Evolutionary conservation across 2,113 vertebrate genomes (phyloP).

Genomic region (Paraplagusia blochii): DNA sequence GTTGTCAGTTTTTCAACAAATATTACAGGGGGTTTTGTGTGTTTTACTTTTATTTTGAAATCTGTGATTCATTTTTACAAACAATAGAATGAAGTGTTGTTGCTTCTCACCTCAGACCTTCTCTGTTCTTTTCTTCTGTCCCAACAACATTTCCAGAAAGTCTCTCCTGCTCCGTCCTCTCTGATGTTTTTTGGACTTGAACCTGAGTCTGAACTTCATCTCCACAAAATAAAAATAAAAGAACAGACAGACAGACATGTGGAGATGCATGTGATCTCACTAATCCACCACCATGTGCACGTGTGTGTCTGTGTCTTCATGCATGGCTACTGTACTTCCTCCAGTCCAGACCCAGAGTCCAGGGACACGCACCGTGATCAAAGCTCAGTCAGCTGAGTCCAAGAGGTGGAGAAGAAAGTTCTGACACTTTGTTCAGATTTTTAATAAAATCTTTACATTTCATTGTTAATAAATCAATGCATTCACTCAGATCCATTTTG

Average conservation of each 20-base stretch:
- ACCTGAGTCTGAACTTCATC: slow-evolving; percentile 27
- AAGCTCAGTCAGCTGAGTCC: slow-evolving; percentile 33
- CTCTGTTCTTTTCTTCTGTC: background rate
- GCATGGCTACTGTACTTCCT: slow-evolving; percentile 15
- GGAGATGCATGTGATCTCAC: slow-evolving; percentile 44
- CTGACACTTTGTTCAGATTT: too few species aligned
- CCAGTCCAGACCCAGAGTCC: background rate
- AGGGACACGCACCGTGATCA: slow-evolving; percentile 12
- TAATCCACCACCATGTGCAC: slow-evolving; percentile 18
- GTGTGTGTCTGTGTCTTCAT: slow-evolving; percentile 41
- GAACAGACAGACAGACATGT: slow-evolving; percentile 35
- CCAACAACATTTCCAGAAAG: too few species aligned
- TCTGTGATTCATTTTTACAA: too few species aligned
- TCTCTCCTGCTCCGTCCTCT: background rate
- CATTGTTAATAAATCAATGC: slow-evolving; percentile 1
- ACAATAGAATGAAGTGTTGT: too few species aligned
- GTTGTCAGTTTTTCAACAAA: too few species aligned
- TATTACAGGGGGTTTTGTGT: too few species aligned
- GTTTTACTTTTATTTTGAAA: too few species aligned
- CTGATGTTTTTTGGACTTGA: background rate
- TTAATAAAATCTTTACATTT: too few species aligned
- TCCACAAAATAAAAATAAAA: slow-evolving; percentile 6
- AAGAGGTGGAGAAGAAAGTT: background rate
- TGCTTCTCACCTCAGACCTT: background rate
- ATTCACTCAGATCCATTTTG: too few species aligned